phyloP scores from a whole-genome alignment of 2,113 vertebrate species.

The Anguilla japonica region DNA sequence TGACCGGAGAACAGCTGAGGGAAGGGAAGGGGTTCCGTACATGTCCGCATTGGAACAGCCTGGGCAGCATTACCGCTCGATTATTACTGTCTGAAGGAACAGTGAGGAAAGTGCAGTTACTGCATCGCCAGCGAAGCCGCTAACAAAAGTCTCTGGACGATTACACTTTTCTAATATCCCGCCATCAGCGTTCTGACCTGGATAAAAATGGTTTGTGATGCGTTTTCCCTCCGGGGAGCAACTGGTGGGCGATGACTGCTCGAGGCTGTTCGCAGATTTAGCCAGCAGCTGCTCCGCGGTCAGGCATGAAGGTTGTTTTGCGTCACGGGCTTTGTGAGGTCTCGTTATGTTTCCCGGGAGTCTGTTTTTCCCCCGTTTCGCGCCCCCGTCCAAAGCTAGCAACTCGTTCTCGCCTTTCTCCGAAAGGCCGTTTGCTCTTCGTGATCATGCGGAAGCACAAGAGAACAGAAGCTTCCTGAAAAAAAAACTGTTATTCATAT shows the following conservation, averaged over 20 bases:
- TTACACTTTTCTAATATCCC: no score
- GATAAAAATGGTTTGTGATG: no score
- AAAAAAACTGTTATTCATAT: background rate
- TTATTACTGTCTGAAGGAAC: background rate
- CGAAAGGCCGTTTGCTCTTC: background rate
- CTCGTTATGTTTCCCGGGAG: background rate
- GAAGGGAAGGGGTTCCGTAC: background rate
- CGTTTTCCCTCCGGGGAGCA: no score
- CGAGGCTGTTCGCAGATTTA: no score
- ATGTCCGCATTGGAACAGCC: background rate
- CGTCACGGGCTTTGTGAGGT: background rate
- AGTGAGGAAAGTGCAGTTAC: background rate
- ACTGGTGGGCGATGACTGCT: no score
- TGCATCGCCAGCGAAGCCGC: no score
- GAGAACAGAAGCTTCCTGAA: background rate
- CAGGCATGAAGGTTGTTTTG: background rate
- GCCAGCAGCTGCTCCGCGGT: background rate
- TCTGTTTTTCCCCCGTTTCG: background rate
- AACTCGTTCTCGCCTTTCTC: conserved; percentile 14
- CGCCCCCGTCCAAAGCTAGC: background rate
- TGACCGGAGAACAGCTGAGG: background rate
- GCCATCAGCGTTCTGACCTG: background rate
- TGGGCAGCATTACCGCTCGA: background rate
- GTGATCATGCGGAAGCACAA: background rate
- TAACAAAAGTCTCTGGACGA: no score